phyloP scores from a whole-genome alignment of 2,888 invertebrate genomes.

The Lysandra bellargus region DNA sequence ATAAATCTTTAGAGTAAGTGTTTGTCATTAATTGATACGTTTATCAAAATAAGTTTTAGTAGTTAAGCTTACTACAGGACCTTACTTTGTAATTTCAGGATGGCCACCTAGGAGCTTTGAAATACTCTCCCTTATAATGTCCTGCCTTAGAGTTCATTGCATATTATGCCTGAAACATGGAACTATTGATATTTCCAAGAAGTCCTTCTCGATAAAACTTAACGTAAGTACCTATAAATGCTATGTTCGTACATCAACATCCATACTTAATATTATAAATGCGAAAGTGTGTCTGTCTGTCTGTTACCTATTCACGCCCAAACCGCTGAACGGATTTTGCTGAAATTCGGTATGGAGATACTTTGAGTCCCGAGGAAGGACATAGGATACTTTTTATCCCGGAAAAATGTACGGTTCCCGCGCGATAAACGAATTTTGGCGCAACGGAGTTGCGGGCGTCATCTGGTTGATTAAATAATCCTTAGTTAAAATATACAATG shows the following conservation, averaged over 20 bases:
- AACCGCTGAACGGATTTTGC: too few relatives aligned
- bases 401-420: too few relatives aligned
- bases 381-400: too few relatives aligned
- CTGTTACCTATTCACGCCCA: too few relatives aligned
- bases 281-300: too few relatives aligned
- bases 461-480: neutral
- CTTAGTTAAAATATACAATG: neutral
- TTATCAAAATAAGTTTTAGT: neutral
- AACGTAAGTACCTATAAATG: slow-evolving; percentile 54
- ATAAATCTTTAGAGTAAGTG: slow-evolving; percentile 16
- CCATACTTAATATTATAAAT: too few relatives aligned
- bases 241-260: neutral
- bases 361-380: too few relatives aligned
- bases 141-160: slow-evolving; percentile 69
- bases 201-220: slow-evolving; percentile 59
- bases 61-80: neutral
- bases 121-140: slow-evolving; percentile 52
- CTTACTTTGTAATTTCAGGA: slow-evolving; percentile 54
- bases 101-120: slow-evolving; percentile 53
- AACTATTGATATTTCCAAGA: slow-evolving; percentile 53
- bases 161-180: slow-evolving; percentile 64
- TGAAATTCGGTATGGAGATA: too few relatives aligned
- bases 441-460: too few relatives aligned
- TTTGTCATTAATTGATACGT: neutral
- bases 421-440: too few relatives aligned